Conservation (phyloP, 2,888 invertebrate genomes). For the Agrochola lychnidis region DNA sequence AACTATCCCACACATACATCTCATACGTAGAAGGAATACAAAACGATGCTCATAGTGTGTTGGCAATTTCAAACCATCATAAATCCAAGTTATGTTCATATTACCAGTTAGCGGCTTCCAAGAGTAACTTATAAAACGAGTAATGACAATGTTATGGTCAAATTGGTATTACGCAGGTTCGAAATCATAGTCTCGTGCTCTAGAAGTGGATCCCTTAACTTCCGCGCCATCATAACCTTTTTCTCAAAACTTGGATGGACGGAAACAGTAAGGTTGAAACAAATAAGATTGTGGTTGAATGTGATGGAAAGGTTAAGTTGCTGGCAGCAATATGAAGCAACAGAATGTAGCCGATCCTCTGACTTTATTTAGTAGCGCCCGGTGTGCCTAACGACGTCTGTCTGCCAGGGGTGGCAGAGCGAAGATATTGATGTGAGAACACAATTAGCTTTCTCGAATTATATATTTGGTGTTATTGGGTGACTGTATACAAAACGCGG, state of each 20-base stretch:
- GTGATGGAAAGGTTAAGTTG: conserved; percentile 60
- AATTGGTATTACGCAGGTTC: not conserved
- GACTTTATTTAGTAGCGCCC: conserved; percentile 67
- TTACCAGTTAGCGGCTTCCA: too few relatives aligned
- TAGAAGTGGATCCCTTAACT: not conserved
- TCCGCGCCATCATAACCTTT: not conserved
- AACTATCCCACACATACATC: too few relatives aligned
- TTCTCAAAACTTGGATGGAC: conserved; percentile 15
- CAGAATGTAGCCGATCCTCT: conserved; percentile 58
- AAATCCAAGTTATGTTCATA: too few relatives aligned
- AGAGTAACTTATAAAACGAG: too few relatives aligned
- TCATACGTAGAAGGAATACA: too few relatives aligned
- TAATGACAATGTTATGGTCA: too few relatives aligned
- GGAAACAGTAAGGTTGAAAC: conserved; percentile 17
- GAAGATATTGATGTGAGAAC: not conserved
- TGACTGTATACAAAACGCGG: too few relatives aligned
- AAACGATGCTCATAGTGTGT: too few relatives aligned
- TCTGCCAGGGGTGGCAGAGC: conserved; percentile 53
- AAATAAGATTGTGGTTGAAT: conserved; percentile 48
- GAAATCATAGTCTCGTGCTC: not conserved
- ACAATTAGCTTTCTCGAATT: not conserved
- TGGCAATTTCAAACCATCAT: too few relatives aligned
- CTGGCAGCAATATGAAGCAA: conserved; percentile 59
- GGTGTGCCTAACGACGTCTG: conserved; percentile 66
- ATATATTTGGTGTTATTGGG: not conserved